A percentile compares a stretch with the other conserved stretches of the same genome.
phyloP scores from a whole-genome alignment of 2,797 vertebrate genomes.

The Sebastes cheni region DNA sequence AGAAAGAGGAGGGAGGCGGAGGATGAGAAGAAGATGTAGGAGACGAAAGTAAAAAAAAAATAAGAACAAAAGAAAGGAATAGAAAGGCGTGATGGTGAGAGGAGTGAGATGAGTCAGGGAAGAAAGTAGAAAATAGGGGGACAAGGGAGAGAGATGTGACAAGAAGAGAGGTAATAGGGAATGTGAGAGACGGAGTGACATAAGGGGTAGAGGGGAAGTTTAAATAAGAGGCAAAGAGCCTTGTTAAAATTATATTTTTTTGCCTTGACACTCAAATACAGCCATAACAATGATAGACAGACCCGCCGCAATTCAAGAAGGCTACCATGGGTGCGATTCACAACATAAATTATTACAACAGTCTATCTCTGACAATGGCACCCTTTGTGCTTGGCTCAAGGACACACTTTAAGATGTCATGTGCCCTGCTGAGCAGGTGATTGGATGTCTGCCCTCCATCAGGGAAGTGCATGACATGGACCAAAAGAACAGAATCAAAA shows the following conservation, averaged over 20 bases:
- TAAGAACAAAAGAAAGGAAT: background rate
- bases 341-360: constrained; percentile 1
- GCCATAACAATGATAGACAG: background rate
- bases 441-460: constrained; percentile 11
- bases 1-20: constrained; percentile 6
- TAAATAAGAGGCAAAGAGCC: background rate
- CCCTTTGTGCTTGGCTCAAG: background rate
- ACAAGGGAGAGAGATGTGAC: background rate
- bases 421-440: constrained; percentile 22
- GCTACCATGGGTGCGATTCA: background rate
- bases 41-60: constrained; percentile 21
- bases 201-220: background rate
- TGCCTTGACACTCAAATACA: background rate
- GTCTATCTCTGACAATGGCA: background rate
- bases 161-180: background rate
- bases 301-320: background rate
- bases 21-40: constrained; percentile 23
- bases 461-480: constrained; percentile 1
- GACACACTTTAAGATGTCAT: constrained; percentile 23
- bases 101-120: constrained; percentile 13
- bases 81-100: background rate
- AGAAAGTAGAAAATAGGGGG: background rate
- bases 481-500: constrained; percentile 3
- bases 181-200: background rate
- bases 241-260: background rate